Evolutionary conservation across 2,888 invertebrate species (phyloP).

Genomic region (Cataglyphis livida): DNA sequence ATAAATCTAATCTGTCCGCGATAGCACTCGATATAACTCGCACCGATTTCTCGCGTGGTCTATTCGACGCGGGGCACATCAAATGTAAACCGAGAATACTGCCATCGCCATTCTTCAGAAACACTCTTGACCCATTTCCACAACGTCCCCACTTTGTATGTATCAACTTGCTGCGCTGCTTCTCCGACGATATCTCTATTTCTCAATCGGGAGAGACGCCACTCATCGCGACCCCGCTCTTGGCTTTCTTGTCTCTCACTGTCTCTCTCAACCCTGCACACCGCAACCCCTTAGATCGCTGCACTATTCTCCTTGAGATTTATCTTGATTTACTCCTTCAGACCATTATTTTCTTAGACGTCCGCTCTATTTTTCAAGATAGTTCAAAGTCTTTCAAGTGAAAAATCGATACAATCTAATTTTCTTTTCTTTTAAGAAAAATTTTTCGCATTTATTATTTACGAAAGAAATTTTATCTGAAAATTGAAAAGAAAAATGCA

Average conservation of each 20-base stretch:
- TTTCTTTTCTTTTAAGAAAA: constrained; percentile 1
- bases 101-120: constrained; percentile 60
- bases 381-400: constrained; percentile 11
- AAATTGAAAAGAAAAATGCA: background rate
- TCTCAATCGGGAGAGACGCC: constrained; percentile 57
- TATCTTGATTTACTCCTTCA: constrained; percentile 38
- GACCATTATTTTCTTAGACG: background rate
- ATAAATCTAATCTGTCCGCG: constrained; percentile 10
- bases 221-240: constrained; percentile 46
- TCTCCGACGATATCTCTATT: constrained; percentile 58
- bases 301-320: constrained; percentile 10
- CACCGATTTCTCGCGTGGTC: constrained; percentile 14
- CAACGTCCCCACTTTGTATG: constrained; percentile 65
- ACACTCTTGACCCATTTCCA: constrained; percentile 73
- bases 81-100: constrained; percentile 61
- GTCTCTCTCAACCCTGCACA: background rate
- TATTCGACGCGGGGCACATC: constrained; percentile 14
- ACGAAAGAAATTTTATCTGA: background rate
- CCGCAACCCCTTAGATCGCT: background rate
- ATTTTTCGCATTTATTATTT: background rate
- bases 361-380: constrained; percentile 19
- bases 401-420: constrained; percentile 30
- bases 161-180: constrained; percentile 68
- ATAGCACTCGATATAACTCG: background rate
- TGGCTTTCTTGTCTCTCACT: constrained; percentile 23